Percentiles rank a stretch among this genome's conserved stretches.
Evolutionary conservation across 2,113 vertebrate species (phyloP).

Genomic region (Eurystomus gularis): DNA sequence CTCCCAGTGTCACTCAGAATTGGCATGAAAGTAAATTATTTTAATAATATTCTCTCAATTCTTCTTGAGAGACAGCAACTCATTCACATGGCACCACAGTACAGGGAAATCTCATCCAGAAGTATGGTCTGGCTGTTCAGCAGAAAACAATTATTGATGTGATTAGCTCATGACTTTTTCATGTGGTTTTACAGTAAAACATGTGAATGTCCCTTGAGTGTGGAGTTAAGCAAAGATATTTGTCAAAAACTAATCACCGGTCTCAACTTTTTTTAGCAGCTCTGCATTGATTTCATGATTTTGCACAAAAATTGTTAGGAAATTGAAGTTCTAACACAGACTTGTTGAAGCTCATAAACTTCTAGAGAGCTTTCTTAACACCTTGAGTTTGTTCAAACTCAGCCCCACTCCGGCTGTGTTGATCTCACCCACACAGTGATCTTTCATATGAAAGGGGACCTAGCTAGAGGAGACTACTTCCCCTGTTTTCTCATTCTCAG

Average conservation of each 20-base stretch:
- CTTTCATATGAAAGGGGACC: not conserved
- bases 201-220: not conserved
- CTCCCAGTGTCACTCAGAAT: not conserved
- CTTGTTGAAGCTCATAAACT: not conserved
- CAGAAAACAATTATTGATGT: not conserved
- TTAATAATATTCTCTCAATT: not conserved
- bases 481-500: not conserved
- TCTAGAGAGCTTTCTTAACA: not conserved
- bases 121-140: not conserved
- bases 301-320: not conserved
- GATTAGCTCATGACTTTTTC: not conserved
- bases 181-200: constrained; percentile 3
- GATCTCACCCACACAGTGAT: not conserved
- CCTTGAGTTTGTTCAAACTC: not conserved
- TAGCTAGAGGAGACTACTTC: not conserved
- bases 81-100: not conserved
- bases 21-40: not conserved
- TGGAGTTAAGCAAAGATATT: not conserved
- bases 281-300: not conserved
- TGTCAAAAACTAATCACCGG: not conserved
- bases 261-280: not conserved
- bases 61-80: not conserved
- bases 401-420: not conserved
- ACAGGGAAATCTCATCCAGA: not conserved
- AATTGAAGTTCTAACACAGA: not conserved